A percentile compares a stretch with the other conserved stretches of the same genome.
These are phyloP conservation scores for Liolophura sinensis DNA, from an alignment of 1,140 invertebrate genomes.

Conservation along the genomic window DNA sequence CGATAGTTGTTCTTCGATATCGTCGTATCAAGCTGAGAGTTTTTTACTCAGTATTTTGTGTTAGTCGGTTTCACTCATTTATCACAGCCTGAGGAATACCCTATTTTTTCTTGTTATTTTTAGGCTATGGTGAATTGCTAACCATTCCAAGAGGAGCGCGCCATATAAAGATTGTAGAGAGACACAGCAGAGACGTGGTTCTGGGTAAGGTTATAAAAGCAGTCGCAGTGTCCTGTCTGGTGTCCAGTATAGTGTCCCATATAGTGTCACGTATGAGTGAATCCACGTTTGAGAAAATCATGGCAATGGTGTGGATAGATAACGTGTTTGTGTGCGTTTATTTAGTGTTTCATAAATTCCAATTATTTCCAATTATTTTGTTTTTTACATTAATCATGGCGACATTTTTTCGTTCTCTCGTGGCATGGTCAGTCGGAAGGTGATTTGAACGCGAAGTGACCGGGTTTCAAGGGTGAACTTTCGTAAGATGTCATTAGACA, in stretches of 20 bases:
- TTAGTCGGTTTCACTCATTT: too few relatives aligned
- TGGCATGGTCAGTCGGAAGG: too few relatives aligned
- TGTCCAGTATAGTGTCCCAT: neutral
- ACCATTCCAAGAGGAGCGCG: neutral
- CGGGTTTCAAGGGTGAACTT: too few relatives aligned
- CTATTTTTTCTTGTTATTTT: too few relatives aligned
- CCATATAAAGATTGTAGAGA: slow-evolving; percentile 3
- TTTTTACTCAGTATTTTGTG: too few relatives aligned
- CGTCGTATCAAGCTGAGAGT: too few relatives aligned
- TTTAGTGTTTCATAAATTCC: neutral
- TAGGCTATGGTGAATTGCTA: slow-evolving; percentile 2
- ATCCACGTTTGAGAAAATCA: neutral
- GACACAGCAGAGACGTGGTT: neutral
- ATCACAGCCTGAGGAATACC: too few relatives aligned
- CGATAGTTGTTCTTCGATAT: too few relatives aligned
- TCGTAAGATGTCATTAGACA: too few relatives aligned
- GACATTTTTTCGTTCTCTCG: too few relatives aligned
- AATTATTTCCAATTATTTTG: neutral
- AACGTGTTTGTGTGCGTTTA: neutral
- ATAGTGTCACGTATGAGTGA: neutral
- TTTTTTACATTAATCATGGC: too few relatives aligned
- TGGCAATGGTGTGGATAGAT: neutral
- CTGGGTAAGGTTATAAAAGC: neutral
- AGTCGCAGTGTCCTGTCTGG: neutral
- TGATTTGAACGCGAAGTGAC: too few relatives aligned